Evolutionary conservation across 2,888 invertebrate species (phyloP).

Genomic region (Marasmarcha lunaedactyla): DNA sequence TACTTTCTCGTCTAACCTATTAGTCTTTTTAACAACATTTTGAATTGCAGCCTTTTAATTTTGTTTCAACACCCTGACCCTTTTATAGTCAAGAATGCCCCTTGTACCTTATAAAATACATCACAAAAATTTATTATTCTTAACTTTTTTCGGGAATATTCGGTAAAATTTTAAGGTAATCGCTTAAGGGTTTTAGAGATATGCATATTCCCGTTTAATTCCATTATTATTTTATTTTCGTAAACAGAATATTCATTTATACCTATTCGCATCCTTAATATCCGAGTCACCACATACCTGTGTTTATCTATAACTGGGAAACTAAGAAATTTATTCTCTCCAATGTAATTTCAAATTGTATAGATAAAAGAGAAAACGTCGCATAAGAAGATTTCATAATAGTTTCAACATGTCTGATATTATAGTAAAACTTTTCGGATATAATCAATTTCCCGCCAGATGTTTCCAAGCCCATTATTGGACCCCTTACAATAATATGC

Average conservation of each 20-base stretch:
- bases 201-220: too few species aligned
- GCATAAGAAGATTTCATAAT: constrained; percentile 30
- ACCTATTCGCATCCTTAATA: too few species aligned
- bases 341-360: too few species aligned
- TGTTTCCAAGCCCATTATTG: constrained; percentile 49
- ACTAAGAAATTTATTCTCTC: too few species aligned
- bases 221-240: too few species aligned
- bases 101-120: constrained; percentile 13
- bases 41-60: constrained; percentile 33
- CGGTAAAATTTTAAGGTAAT: too few species aligned
- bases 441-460: constrained; percentile 52
- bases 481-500: constrained; percentile 51
- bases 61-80: constrained; percentile 4
- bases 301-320: too few species aligned
- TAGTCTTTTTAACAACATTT: constrained; percentile 49
- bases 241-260: too few species aligned
- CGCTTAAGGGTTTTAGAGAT: too few species aligned
- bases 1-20: constrained; percentile 41
- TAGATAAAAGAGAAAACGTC: constrained; percentile 19
- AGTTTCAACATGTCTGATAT: constrained; percentile 15
- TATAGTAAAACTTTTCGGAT: constrained; percentile 21
- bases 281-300: too few species aligned
- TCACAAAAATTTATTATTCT: too few species aligned
- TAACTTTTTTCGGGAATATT: too few species aligned
- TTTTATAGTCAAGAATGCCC: constrained; percentile 6